Conservation (phyloP, 2,888 invertebrate genomes). For the Phania funesta region DNA sequence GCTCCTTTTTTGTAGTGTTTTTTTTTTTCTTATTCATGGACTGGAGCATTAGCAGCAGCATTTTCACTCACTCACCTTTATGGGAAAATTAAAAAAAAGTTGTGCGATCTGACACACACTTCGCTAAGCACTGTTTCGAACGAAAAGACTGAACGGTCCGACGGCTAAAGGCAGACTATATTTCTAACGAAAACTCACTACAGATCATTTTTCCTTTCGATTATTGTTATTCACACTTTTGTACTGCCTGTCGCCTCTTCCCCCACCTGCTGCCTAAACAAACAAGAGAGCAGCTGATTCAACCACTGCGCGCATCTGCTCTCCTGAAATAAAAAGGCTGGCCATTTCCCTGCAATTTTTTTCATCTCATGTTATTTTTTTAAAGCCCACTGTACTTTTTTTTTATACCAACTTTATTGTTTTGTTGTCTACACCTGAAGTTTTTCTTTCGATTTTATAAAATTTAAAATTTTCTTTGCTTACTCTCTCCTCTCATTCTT, state of each 20-base stretch:
- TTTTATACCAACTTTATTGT: constrained; percentile 22
- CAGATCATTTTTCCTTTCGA: constrained; percentile 75
- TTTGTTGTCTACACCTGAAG: neutral
- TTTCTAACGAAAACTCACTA: constrained; percentile 73
- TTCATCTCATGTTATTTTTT: neutral
- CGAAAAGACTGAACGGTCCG: constrained; percentile 81
- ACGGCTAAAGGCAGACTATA: constrained; percentile 81
- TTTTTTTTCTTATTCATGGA: neutral
- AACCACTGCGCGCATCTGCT: constrained; percentile 59
- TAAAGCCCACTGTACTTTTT: constrained; percentile 50
- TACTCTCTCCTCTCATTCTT: constrained; percentile 27
- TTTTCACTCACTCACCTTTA: constrained; percentile 79
- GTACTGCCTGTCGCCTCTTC: neutral
- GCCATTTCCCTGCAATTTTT: neutral
- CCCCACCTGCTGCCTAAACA: neutral
- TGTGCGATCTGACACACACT: constrained; percentile 79
- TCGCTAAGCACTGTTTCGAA: constrained; percentile 79
- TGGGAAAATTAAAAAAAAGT: constrained; percentile 79
- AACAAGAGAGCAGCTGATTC: neutral
- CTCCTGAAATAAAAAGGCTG: constrained; percentile 6
- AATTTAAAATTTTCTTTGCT: neutral
- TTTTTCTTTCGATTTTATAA: neutral
- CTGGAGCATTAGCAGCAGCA: constrained; percentile 61
- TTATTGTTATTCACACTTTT: constrained; percentile 13
- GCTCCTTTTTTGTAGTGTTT: constrained; percentile 65